A percentile compares a stretch with the other conserved stretches of the same genome.
These are phyloP conservation scores for Bufotes viridis DNA, from an alignment of 2,797 vertebrate species.

Conservation along the genomic window DNA sequence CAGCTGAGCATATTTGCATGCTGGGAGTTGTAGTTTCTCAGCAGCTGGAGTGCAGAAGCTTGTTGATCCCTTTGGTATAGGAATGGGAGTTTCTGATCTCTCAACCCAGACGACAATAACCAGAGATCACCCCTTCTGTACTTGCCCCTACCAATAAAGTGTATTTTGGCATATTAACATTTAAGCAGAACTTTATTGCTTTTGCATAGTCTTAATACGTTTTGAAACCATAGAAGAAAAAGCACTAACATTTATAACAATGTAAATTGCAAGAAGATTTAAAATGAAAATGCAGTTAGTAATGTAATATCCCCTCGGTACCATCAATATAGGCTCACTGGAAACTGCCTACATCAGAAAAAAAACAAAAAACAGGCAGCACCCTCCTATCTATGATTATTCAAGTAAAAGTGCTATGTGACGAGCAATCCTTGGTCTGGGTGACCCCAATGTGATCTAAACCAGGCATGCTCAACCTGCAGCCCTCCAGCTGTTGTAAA, in stretches of 20 bases:
- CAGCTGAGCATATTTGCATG: too few relatives aligned
- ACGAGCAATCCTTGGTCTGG: neutral
- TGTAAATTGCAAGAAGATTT: slow-evolving; percentile 11
- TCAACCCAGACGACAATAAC: neutral
- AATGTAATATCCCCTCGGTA: neutral
- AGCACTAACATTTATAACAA: slow-evolving; percentile 55
- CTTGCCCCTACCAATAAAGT: slow-evolving; percentile 14
- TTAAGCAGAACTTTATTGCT: slow-evolving; percentile 57
- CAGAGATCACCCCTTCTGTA: neutral
- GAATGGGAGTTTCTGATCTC: neutral
- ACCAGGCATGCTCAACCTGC: too few relatives aligned
- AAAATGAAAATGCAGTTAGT: slow-evolving; percentile 5
- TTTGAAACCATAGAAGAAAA: slow-evolving; percentile 52
- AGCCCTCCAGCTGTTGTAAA: too few relatives aligned
- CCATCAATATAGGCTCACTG: neutral
- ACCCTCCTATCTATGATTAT: neutral
- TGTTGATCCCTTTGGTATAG: too few relatives aligned
- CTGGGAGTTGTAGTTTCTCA: too few relatives aligned
- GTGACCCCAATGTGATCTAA: too few relatives aligned
- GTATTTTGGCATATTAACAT: slow-evolving; percentile 31
- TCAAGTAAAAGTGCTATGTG: neutral
- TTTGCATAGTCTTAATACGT: slow-evolving; percentile 56
- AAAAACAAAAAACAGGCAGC: neutral
- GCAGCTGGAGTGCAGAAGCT: too few relatives aligned
- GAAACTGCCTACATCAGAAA: neutral